Evolutionary conservation across 2,797 vertebrate genomes (phyloP).

Genomic region (Alfaro cultratus): DNA sequence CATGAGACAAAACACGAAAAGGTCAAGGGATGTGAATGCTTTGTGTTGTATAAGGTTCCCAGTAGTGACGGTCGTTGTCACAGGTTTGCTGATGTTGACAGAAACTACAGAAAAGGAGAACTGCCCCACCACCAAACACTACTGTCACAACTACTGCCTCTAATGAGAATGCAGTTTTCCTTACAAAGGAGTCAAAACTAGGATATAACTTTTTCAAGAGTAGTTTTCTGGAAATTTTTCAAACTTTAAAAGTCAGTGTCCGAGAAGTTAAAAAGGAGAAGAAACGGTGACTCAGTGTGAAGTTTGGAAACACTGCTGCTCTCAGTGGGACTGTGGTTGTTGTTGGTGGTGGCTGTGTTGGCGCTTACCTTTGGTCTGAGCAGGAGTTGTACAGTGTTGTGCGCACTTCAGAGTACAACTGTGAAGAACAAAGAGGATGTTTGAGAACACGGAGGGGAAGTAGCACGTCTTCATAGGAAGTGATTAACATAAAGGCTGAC

Average conservation of each 20-base stretch:
- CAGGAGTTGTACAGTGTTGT: accelerated
- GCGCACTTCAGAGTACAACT: conserved; percentile 55
- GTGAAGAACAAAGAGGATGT: conserved; percentile 51
- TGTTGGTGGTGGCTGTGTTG: not conserved
- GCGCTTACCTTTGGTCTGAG: conserved; percentile 30
- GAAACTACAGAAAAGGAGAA: conserved; percentile 9
- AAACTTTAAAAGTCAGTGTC: not conserved
- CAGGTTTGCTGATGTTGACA: not conserved
- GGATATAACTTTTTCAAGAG: not conserved
- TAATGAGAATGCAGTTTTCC: not conserved
- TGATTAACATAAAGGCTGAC: conserved; percentile 14
- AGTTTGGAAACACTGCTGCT: not conserved
- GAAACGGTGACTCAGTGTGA: not conserved
- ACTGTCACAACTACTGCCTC: not conserved
- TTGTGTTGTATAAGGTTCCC: not conserved
- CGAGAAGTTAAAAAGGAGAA: not conserved
- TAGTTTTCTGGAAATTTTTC: not conserved
- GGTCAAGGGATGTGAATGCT: not conserved
- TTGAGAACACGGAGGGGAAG: conserved; percentile 59
- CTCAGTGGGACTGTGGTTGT: not conserved
- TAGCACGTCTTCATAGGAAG: conserved; percentile 53
- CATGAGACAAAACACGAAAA: not conserved
- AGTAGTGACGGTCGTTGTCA: not conserved
- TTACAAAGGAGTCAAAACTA: not conserved
- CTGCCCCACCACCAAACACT: not conserved